Conservation (phyloP, 2,888 invertebrate genomes). For the Rhogogaster chlorosoma region DNA sequence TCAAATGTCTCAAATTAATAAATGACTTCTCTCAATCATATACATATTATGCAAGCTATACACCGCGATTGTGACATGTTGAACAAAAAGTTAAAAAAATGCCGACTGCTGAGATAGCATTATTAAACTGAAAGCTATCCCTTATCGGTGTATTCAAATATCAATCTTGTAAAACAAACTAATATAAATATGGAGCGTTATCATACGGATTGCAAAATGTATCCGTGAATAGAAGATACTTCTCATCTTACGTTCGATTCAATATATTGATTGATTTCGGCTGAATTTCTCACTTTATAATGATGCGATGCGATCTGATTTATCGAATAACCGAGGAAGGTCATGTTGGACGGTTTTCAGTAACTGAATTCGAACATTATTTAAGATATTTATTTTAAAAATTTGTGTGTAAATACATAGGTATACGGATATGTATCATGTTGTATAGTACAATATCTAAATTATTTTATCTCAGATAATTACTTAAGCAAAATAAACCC, state of each 20-base stretch:
- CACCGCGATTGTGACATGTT: not conserved
- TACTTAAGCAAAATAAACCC: not conserved
- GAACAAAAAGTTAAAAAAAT: not conserved
- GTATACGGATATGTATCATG: not conserved
- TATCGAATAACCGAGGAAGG: not conserved
- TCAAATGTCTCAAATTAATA: constrained; percentile 3
- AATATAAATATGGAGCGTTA: not conserved
- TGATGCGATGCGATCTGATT: not conserved
- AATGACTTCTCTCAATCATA: constrained; percentile 1
- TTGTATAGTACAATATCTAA: not conserved
- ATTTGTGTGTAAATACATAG: not conserved
- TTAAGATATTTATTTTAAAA: not conserved
- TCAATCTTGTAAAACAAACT: constrained; percentile 14
- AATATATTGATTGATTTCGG: not conserved
- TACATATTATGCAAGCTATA: not conserved
- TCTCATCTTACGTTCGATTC: not conserved
- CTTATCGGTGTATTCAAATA: not conserved
- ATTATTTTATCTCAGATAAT: not conserved
- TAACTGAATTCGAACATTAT: not conserved
- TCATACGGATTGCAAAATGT: not conserved
- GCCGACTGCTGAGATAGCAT: not conserved
- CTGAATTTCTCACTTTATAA: not conserved
- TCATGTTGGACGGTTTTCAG: not conserved
- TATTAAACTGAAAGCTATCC: not conserved
- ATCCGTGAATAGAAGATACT: not conserved